Base-by-base conservation (phyloP, 2,888 invertebrate genomes). In the Drosophila putrida region DNA sequence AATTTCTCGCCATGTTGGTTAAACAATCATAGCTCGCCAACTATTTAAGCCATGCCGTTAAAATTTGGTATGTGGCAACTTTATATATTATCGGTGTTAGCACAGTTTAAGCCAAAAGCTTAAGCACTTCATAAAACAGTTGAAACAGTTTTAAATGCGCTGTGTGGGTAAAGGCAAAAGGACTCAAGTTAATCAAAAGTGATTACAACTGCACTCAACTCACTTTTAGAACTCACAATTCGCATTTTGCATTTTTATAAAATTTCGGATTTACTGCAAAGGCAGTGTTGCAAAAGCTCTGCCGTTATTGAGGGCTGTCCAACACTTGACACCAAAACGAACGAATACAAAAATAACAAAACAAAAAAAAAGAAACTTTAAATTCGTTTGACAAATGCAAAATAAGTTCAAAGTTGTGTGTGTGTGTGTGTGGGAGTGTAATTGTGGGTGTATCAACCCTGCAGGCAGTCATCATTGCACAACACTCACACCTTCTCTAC, bases 301-400 rank as follows among this genome's bases (percentile, higher is more conserved):
- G 36, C 4, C 4, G 4, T n/a, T 50, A 50, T 36, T 13, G 38
- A 75, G 70, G 69, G 69, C 55, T 55, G 58, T 2, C 43, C 51
- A 75, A 64, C 75, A 75, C 64, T 74, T 74, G 70, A 59, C 55
- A 54, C 50, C n/a, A 53, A 61, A 58, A 33, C 20, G 20, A n/a
- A 25, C n/a, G n/a, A n/a, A n/a, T n/a, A n/a, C n/a, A n/a, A n/a
- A n/a, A n/a, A n/a, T n/a, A n/a, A n/a, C n/a, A n/a, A 31, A 38
- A 9, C n/a, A 46, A 31, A 54, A 10, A 11, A 28, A 46, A 25
- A 13, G 46, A 55, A 65, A 59, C 54, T 66, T 13, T 27, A 62
- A 71, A 53, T 60, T 35, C 31, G 39, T 36, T 41, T 43, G 51
- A 10, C 39, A 28, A 25, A 27, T 38, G 20, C 25, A 50, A 58